A percentile compares a stretch with the other conserved stretches of the same genome.
These are phyloP conservation scores for Epizoanthus ramosus DNA, from an alignment of 92 coral and sea anemone species.

Conservation along the genomic window DNA sequence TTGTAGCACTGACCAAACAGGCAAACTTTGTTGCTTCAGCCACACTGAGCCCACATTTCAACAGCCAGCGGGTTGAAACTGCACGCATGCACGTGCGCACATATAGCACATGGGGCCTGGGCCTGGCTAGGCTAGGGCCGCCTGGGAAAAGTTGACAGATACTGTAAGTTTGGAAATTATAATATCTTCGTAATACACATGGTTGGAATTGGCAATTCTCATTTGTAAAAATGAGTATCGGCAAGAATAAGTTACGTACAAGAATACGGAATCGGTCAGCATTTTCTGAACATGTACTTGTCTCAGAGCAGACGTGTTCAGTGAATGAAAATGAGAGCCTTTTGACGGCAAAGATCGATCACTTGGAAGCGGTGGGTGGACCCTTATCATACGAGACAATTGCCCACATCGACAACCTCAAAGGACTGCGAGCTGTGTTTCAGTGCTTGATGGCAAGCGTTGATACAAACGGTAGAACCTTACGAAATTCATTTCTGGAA, in stretches of 20 bases:
- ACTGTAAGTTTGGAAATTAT: no score
- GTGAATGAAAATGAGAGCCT: neutral
- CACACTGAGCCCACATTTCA: neutral
- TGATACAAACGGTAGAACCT: slow-evolving; percentile 12
- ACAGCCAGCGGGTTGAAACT: no score
- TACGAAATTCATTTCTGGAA: slow-evolving; percentile 45
- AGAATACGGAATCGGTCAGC: neutral
- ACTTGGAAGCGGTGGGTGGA: neutral
- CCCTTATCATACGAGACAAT: slow-evolving; percentile 32
- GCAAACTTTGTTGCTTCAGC: no score
- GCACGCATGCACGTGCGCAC: no score
- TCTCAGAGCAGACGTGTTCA: neutral
- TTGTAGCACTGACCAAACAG: no score
- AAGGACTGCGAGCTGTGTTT: slow-evolving; percentile 47
- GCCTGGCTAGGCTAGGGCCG: no score
- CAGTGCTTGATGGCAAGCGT: slow-evolving; percentile 53
- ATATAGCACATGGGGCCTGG: no score
- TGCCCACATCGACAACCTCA: slow-evolving; percentile 49
- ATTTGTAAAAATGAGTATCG: neutral
- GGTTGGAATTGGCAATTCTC: no score
- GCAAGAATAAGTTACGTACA: neutral
- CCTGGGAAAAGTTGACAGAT: no score
- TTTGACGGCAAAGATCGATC: neutral
- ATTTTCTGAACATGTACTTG: neutral
- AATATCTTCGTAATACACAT: no score